Evolutionary conservation across 1,140 invertebrate genomes (phyloP), one percentile per base, ranked within the genome.

Genomic region (Tetragonula clypearis): DNA sequence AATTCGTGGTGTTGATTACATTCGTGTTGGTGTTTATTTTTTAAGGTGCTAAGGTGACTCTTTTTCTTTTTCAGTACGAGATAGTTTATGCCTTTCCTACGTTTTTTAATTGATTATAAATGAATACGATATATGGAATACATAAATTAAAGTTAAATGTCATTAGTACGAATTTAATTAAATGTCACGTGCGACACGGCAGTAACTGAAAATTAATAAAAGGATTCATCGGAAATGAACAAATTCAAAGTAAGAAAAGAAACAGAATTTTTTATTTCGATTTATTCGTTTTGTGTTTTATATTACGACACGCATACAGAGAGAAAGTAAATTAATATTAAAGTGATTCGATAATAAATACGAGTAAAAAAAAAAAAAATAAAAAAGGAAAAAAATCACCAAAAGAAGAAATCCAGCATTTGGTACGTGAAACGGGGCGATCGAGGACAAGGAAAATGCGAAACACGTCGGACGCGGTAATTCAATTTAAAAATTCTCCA

Each of bases 1-100:
- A 78, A 65, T 65, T 60, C 49, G 19, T 15, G 21, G 9, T 56
- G 53, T 79, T 69, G 53, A 79, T 79, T 69, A 55, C 49, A 49
- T 68, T 79, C 68, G 4, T 65, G 49, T 12, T 68, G 9, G 9
- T 49, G 49, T 49, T 49, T 49, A 49, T 49, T 49, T 49, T 49
- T 49, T 49, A 49, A 49, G 41, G 6, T 49, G 41, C 41, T 8
- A 49, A 8, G 8, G 41, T 49, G 41, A 49, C 41, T 49, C 35
- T 35, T 35, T 35, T 35, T 49, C 8, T 8, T 8, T 49, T 49
- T 49, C 0, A 49, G 6, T 8, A 49, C 41, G 41, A 49, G 41
- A 49, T 9, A n/a, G 53, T 79, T 68, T 5, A 4, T 15, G 17
- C 68, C 19, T 26, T 66, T 77, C 35, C 12, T 62, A 14, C 8